Evolutionary conservation across 2,888 invertebrate species (phyloP), one percentile per base, ranked within the genome.

Genomic region (Nomada ferruginata): DNA sequence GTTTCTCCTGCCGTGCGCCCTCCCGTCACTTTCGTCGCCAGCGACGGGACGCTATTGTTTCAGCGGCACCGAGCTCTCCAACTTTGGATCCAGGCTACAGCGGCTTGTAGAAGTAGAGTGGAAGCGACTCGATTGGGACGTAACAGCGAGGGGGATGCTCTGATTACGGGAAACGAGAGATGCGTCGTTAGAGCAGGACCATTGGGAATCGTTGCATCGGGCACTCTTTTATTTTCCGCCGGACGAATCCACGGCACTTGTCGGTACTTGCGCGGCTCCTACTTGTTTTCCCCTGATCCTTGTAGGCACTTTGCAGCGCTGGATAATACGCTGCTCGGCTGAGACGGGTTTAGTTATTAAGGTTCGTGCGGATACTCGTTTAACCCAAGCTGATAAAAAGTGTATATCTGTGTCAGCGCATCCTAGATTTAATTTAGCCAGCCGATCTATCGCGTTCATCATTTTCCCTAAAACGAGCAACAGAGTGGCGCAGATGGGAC

Each of bases 141-240:
- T 5, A 42, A 72, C 55, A 64, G 47, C 47, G 68, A n/a, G 73
- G 73, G 59, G 77, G 64, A 65, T 73, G 64, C 55, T 84, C 75
- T 77, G 87, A 87, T 87, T 84, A 85, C 87, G 73, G 87, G 78
- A 86, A 87, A 87, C 69, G 87, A 87, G 88, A 83, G 83, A 87
- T 84, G 76, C 79, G 74, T 84, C 84, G 84, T 86, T 81, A 66
- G 50, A n/a, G 60, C 26, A 60, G 59, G 63, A 73, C 71, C 68
- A 87, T 84, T 76, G 76, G 61, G 75, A 59, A 79, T 52, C 53
- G 69, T 71, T 70, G 57, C 29, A 26, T 50, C 44, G 57, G 36
- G 36, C 36, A 42, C 9, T 64, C 26, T 65, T 77, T 68, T 78
- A 76, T 86, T 79, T 57, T 63, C 66, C 64, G 60, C 77, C 68